Conservation (phyloP, 2,888 invertebrate genomes). For the Artemia sp. region DNA sequence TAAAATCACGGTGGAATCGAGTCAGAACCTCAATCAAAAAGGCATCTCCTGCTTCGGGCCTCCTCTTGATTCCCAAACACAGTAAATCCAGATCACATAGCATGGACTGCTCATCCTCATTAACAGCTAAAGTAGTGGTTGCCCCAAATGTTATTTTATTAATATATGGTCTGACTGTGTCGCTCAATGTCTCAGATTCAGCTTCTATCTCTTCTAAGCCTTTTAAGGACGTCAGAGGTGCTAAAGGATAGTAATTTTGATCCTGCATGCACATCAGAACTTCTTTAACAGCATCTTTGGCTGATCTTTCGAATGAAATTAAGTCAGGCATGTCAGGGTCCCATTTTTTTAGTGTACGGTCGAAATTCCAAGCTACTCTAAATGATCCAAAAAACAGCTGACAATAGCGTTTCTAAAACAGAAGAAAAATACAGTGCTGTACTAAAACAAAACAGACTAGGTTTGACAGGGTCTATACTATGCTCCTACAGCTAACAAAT, state of each 20-base stretch:
- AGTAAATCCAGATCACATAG: conserved; percentile 2
- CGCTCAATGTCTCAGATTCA: background rate
- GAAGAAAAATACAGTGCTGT: background rate
- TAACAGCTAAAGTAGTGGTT: background rate
- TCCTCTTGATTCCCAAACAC: background rate
- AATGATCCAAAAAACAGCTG: conserved; percentile 1
- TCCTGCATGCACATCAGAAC: background rate
- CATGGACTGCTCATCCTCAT: background rate
- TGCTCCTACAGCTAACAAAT: too few relatives aligned
- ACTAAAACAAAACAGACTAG: too few relatives aligned
- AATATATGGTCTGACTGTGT: background rate
- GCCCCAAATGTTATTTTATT: background rate
- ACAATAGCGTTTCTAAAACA: background rate
- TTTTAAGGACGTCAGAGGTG: background rate
- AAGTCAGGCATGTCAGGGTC: conserved; percentile 5
- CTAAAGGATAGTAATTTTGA: background rate
- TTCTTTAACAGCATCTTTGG: conserved; percentile 2
- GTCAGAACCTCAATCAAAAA: conserved; percentile 7
- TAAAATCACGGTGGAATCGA: background rate
- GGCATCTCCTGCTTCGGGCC: conserved; percentile 1
- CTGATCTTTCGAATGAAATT: background rate
- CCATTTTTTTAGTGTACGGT: background rate
- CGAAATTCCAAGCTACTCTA: conserved; percentile 8
- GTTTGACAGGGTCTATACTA: too few relatives aligned
- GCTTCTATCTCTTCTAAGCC: background rate